A percentile compares a stretch with the other conserved stretches of the same genome.
These are phyloP conservation scores for Stratiomys singularior DNA, from an alignment of 2,888 invertebrate species.

Conservation along the genomic window DNA sequence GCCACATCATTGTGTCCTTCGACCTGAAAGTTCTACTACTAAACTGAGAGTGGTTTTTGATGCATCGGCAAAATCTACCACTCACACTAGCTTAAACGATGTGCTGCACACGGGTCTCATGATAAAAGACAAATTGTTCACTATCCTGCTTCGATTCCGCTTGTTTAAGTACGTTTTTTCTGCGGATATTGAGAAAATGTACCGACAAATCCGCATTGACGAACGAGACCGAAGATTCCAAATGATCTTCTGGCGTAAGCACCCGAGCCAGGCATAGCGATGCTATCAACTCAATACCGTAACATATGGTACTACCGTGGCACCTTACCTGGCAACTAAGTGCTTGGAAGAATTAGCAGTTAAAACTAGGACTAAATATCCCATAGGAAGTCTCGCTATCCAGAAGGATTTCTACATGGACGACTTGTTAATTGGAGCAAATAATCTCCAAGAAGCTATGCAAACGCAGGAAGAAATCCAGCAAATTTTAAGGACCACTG, in stretches of 20 bases:
- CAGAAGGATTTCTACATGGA: conserved; percentile 66
- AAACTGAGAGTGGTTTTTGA: not conserved
- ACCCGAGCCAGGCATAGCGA: conserved; percentile 60
- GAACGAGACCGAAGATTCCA: conserved; percentile 54
- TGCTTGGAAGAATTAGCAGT: conserved; percentile 61
- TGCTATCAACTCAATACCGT: conserved; percentile 52
- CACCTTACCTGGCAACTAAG: conserved; percentile 62
- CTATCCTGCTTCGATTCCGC: not conserved
- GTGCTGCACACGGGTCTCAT: not conserved
- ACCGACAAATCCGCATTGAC: not conserved
- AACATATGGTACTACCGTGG: conserved; percentile 55
- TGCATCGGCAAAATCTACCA: not conserved
- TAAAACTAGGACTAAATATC: too few relatives aligned
- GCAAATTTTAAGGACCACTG: too few relatives aligned
- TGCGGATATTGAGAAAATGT: not conserved
- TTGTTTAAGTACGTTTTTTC: not conserved
- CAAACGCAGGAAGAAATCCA: too few relatives aligned
- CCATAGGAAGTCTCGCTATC: conserved; percentile 64
- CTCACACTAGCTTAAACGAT: not conserved
- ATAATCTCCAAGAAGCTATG: too few relatives aligned
- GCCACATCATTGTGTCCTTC: not conserved
- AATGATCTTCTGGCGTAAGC: conserved; percentile 62
- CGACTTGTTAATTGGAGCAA: conserved; percentile 61
- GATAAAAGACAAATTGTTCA: not conserved
- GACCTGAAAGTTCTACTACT: not conserved